phyloP scores from a whole-genome alignment of 2,113 vertebrate genomes.

The Chaetodon trifascialis region DNA sequence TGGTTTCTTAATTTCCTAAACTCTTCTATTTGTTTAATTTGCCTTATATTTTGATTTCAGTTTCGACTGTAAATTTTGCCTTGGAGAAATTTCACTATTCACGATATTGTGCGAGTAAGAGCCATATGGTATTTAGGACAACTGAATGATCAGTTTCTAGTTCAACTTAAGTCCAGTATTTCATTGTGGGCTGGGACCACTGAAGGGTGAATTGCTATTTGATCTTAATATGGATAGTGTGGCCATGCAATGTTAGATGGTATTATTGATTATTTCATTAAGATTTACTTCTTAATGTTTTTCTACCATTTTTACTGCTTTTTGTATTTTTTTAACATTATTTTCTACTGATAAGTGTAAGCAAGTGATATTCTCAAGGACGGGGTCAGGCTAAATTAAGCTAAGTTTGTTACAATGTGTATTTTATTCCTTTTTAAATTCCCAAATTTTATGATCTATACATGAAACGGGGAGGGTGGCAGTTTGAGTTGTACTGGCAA shows the following conservation, averaged over 20 bases:
- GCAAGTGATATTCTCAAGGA: constrained; percentile 49
- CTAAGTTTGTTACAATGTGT: constrained; percentile 54
- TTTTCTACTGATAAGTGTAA: constrained; percentile 66
- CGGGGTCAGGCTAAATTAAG: constrained; percentile 64
- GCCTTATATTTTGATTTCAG: constrained; percentile 64
- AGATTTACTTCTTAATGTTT: constrained; percentile 71
- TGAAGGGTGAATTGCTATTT: constrained; percentile 46
- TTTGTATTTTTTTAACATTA: constrained; percentile 79
- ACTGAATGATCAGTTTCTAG: constrained; percentile 61
- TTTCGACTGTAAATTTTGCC: constrained; percentile 52
- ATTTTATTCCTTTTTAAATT: constrained; percentile 61
- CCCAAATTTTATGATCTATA: constrained; percentile 52
- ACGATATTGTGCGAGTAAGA: constrained; percentile 43
- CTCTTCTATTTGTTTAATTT: constrained; percentile 53
- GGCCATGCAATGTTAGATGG: constrained; percentile 58
- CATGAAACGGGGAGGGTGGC: constrained; percentile 50
- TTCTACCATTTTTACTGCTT: constrained; percentile 77
- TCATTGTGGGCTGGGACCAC: constrained; percentile 83
- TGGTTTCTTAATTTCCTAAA: constrained; percentile 44
- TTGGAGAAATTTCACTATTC: constrained; percentile 53
- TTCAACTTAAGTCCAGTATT: constrained; percentile 73
- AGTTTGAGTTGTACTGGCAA: constrained; percentile 54
- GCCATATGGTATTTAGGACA: constrained; percentile 63
- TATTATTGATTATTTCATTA: constrained; percentile 66
- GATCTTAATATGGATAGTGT: constrained; percentile 51